phyloP scores from a whole-genome alignment of 2,888 invertebrate species.

The Synanthedon vespiformis region DNA sequence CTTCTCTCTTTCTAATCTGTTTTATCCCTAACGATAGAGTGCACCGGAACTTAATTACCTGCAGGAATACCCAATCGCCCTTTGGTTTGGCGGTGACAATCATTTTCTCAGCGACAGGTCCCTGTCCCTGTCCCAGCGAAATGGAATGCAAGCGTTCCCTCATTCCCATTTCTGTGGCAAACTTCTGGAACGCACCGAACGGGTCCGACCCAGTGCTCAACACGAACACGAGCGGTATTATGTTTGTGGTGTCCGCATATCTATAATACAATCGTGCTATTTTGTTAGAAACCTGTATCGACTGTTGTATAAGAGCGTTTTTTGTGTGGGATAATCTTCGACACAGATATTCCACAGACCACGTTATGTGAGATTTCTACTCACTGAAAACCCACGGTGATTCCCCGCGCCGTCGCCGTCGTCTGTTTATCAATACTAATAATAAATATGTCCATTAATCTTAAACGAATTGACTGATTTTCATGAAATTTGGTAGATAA shows the following conservation, averaged over 20 bases:
- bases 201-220: conserved; percentile 92
- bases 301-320: background rate
- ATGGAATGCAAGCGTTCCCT: conserved; percentile 80
- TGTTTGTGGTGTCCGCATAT: conserved; percentile 76
- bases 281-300: too few relatives aligned
- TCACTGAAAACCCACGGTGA: too few relatives aligned
- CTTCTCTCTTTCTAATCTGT: too few relatives aligned
- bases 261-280: conserved; percentile 40
- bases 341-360: too few relatives aligned
- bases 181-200: conserved; percentile 83
- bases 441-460: too few relatives aligned
- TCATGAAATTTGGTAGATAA: too few relatives aligned
- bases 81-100: conserved; percentile 76
- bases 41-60: conserved; percentile 57
- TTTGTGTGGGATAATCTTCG: background rate
- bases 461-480: too few relatives aligned
- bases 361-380: too few relatives aligned
- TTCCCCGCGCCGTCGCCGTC: too few relatives aligned
- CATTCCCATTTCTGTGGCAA: conserved; percentile 81
- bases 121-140: conserved; percentile 91
- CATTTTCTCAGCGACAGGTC: conserved; percentile 86
- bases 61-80: conserved; percentile 92
- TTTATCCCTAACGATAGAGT: too few relatives aligned
- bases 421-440: too few relatives aligned
- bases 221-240: conserved; percentile 87